Evolutionary conservation across 2,888 invertebrate species (phyloP), one percentile per base, ranked within the genome.

Genomic region (Bhutanitis thaidina): DNA sequence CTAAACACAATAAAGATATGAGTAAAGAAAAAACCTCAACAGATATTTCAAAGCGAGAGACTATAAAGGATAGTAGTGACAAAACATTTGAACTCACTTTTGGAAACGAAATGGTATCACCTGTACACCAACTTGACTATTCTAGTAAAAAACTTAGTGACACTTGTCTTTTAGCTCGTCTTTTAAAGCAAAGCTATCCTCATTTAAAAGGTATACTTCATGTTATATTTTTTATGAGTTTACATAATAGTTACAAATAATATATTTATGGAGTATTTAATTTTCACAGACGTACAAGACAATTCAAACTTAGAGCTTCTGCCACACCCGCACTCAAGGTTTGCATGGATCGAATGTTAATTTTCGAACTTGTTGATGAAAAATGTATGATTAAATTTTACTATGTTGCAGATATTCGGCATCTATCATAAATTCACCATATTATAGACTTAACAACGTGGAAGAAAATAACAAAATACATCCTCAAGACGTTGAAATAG

Each of bases 151-250:
- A 64, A 16, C 53, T 73, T n/a, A 52, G 70, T 12, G 79, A 80
- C 7, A 70, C 69, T 12, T 86, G 84, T 60, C 60, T 82, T 13
- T 55, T 82, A 20, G 76, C 77, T 8, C 76, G 74, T 47, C 62
- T 85, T 35, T 60, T 83, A 44, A 80, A 77, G 59, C 69, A 74
- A 54, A 72, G 57, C 46, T 68, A 75, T 56, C 77, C 75, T 1
- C 58, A 66, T 49, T 58, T 66, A 16, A 67, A 71, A 52, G 79
- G 83, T 83, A 67, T 1, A 12, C 3, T 34, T 7, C 7, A 27
- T 27, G 1, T 27, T 27, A 27, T 27, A 20, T 3, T 20, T 3
- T 2, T 3, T 7, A 27, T 27, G 7, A 7, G 8, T 1, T 27
- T 8, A 8, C 8, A 27, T 27, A 27, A 8, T 7, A 8, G 8